These are phyloP conservation scores for Oryzias melastigma DNA, from an alignment of 2,113 vertebrate genomes.

Conservation along the genomic window DNA sequence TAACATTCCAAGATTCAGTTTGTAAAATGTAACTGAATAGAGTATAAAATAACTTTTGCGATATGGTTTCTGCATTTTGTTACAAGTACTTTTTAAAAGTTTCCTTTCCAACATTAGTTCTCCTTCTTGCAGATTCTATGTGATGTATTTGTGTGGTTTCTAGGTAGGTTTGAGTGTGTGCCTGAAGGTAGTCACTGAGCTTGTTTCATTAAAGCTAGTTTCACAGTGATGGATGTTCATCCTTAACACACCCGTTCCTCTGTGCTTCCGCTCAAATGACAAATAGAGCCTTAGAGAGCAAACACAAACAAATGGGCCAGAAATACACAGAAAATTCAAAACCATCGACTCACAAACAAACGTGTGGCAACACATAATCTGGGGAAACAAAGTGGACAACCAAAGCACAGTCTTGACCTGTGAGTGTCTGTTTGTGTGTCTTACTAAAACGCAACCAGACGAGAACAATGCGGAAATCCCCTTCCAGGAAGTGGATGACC, in stretches of 20 bases:
- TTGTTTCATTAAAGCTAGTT: conserved; percentile 67
- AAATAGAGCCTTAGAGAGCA: conserved; percentile 44
- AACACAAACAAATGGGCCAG: conserved; percentile 11
- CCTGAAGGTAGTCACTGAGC: conserved; percentile 38
- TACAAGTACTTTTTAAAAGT: too few species aligned
- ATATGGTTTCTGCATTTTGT: too few species aligned
- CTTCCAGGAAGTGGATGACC: conserved; percentile 29
- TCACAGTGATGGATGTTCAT: conserved; percentile 65
- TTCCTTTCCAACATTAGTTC: not conserved
- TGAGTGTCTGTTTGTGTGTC: not conserved
- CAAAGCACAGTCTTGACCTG: not conserved
- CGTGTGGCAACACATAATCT: not conserved
- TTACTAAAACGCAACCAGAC: conserved; percentile 14
- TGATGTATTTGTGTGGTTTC: conserved; percentile 21
- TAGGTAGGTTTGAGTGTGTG: conserved; percentile 15
- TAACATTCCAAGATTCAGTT: too few species aligned
- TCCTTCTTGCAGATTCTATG: conserved; percentile 35
- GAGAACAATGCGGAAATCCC: conserved; percentile 17
- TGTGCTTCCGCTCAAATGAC: conserved; percentile 43
- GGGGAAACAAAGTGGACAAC: not conserved
- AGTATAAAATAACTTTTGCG: too few species aligned
- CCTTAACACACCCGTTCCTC: conserved; percentile 44
- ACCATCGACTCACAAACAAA: not conserved
- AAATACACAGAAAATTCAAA: not conserved
- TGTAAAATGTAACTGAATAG: too few species aligned